Evolutionary conservation across 2,113 vertebrate species (phyloP), one percentile per base, ranked within the genome.

Genomic region (Hiodon alosoides): DNA sequence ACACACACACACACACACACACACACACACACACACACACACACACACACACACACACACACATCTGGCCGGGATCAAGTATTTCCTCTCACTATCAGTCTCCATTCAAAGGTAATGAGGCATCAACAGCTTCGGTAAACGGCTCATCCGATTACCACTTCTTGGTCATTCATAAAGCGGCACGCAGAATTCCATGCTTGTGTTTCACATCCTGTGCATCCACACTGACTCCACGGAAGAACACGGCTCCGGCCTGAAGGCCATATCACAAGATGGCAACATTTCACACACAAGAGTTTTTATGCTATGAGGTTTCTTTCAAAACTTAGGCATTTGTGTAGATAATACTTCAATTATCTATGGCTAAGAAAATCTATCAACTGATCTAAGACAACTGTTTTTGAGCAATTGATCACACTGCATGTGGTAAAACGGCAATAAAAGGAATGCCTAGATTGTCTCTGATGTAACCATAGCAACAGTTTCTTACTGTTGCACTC

Each of bases 71-170:
- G 31, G 31, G 31, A 31, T 61, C 31, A 31, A 13, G 2, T 1
- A 74, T 17, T 59, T 51, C 60, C 64, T 68, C 54, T 6, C 10
- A 10, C 62, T n/a, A 62, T 65, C 17, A 50, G 48, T 14, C 54
- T 14, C 50, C 11, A 50, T 75, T 71, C 47, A 79, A 46, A 48
- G 61, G 16, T 75, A 79, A 75, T 71, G 61, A 75, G 68, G 61
- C 61, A 7, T 75, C 31, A 47, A 55, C 31, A 14, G 11, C 10
- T 60, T 48, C 61, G 67, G 77, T 71, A 67, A 79, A 71, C 16
- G 59, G 60, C 10, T 50, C 51, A 55, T 65, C 76, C 54, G 46
- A 46, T 72, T 72, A 60, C 58, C 47, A 16, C 54, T 16, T 13
- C 65, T 59, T 50, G 31, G 8, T 16, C 31, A 57, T 2, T 52